phyloP scores from a whole-genome alignment of 2,888 invertebrate genomes.

The Scaeva pyrastri region DNA sequence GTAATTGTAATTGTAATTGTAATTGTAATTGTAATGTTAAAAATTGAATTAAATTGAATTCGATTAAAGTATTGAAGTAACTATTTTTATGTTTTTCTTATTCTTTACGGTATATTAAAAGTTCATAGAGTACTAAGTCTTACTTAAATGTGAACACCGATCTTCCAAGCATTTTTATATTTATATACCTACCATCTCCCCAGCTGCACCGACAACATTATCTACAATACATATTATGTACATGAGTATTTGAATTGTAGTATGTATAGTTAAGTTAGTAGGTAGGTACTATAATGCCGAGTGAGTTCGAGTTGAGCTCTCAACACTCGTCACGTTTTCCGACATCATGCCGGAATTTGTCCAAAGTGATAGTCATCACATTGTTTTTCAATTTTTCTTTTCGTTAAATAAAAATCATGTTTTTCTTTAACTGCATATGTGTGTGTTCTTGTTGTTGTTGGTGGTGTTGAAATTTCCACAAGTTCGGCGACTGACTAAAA shows the following conservation, averaged over 20 bases:
- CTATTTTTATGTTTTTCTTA: too few species aligned
- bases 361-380: slow-evolving; percentile 76
- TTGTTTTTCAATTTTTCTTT: slow-evolving; percentile 71
- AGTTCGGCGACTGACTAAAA: slow-evolving; percentile 52
- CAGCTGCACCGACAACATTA: slow-evolving; percentile 65
- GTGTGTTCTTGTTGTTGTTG: background rate
- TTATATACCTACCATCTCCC: slow-evolving; percentile 31
- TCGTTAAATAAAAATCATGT: slow-evolving; percentile 47
- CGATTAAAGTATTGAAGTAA: too few species aligned
- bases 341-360: slow-evolving; percentile 76
- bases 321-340: slow-evolving; percentile 74
- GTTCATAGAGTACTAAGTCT: slow-evolving; percentile 22
- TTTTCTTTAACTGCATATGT: slow-evolving; percentile 33
- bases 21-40: too few species aligned
- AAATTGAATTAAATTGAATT: too few species aligned
- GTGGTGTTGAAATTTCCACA: background rate
- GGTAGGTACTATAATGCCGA: background rate
- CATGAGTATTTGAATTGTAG: too few species aligned
- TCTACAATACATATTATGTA: slow-evolving; percentile 58
- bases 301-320: slow-evolving; percentile 42
- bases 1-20: too few species aligned
- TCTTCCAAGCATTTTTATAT: slow-evolving; percentile 50
- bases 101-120: slow-evolving; percentile 31
- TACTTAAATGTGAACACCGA: slow-evolving; percentile 17
- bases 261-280: too few species aligned